Conservation (phyloP, 1,140 invertebrate genomes). For the Heliconius congener region DNA sequence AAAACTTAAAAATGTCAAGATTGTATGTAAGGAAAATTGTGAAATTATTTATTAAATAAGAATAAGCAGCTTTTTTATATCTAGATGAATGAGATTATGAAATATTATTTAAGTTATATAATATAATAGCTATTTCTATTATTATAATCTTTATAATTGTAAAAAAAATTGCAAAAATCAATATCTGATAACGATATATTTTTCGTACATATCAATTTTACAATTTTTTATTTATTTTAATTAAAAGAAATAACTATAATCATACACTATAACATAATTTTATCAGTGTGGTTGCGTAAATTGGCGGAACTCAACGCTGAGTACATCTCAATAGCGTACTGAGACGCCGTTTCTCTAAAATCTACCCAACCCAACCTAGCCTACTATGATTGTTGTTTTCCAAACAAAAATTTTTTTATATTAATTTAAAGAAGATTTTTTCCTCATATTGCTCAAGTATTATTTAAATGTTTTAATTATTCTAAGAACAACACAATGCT, state of each 20-base stretch:
- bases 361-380: too few species aligned
- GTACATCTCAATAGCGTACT: too few species aligned
- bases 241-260: too few species aligned
- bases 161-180: neutral
- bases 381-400: too few species aligned
- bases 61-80: neutral
- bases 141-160: neutral
- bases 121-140: neutral
- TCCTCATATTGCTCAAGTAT: neutral
- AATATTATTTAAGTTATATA: neutral
- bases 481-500: neutral
- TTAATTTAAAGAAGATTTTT: neutral
- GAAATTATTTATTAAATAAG: neutral
- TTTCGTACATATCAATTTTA: too few species aligned
- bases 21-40: neutral
- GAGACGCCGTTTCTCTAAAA: too few species aligned
- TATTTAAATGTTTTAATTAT: slow-evolving; percentile 1
- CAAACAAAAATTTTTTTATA: neutral
- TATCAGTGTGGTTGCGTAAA: too few species aligned
- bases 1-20: too few species aligned
- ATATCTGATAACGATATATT: too few species aligned
- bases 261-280: too few species aligned
- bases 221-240: too few species aligned
- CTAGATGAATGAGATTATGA: neutral
- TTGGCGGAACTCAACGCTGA: too few species aligned